These are phyloP conservation scores for Drosophila paucipuncta DNA, from an alignment of 2,888 invertebrate species.

Conservation along the genomic window DNA sequence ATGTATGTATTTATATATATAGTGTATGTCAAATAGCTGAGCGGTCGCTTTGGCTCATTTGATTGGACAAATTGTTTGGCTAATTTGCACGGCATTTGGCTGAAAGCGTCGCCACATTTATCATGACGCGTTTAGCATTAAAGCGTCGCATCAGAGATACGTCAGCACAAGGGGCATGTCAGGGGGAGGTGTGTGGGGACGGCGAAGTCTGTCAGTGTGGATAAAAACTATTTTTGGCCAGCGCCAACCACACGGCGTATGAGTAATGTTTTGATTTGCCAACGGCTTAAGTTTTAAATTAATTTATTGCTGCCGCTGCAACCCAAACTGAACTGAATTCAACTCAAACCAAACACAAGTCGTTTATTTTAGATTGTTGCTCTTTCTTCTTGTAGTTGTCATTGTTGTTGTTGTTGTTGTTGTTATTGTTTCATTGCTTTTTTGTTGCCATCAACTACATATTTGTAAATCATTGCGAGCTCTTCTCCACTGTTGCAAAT, in stretches of 20 bases:
- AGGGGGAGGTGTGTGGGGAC: background rate
- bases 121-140: constrained; percentile 58
- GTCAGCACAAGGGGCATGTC: background rate
- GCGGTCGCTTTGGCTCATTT: constrained; percentile 41
- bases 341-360: constrained; percentile 24
- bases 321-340: constrained; percentile 25
- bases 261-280: constrained; percentile 78
- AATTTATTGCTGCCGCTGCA: constrained; percentile 60
- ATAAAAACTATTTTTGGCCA: constrained; percentile 59
- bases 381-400: background rate
- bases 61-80: constrained; percentile 71
- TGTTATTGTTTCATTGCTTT: constrained; percentile 1
- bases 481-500: constrained; percentile 30
- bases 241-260: constrained; percentile 66
- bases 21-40: constrained; percentile 12
- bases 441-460: constrained; percentile 19
- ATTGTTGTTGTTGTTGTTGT: background rate
- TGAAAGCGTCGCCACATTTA: constrained; percentile 67
- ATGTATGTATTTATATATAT: background rate
- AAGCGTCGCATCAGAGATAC: constrained; percentile 27
- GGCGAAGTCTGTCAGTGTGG: background rate
- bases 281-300: constrained; percentile 70
- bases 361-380: constrained; percentile 32
- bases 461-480: constrained; percentile 38
- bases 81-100: constrained; percentile 71